Conservation (phyloP, 30 jellyfish, hydroid and myxozoan species). For the Cassiopea xamachana region DNA sequence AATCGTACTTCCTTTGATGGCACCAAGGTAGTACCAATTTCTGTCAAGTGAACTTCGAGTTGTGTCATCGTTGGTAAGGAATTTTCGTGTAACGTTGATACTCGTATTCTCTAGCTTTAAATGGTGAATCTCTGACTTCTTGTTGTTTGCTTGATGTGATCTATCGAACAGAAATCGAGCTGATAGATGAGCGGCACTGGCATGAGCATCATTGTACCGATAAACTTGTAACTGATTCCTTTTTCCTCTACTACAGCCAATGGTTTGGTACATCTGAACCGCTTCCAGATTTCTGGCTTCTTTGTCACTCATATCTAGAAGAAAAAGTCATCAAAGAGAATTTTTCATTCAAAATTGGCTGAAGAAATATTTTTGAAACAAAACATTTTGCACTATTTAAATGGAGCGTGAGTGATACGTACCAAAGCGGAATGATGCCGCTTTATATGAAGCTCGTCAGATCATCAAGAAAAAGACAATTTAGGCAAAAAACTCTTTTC, state of each 20-base stretch:
- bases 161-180: conserved; percentile 69
- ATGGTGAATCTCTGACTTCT: conserved; percentile 66
- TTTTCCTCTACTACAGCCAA: conserved; percentile 80
- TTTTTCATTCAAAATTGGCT: background rate
- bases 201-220: conserved; percentile 19
- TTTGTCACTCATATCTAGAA: conserved; percentile 57
- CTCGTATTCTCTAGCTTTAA: conserved; percentile 13
- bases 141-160: conserved; percentile 58
- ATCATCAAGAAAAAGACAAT: too few relatives aligned
- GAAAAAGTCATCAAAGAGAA: background rate
- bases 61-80: conserved; percentile 49
- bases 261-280: conserved; percentile 70
- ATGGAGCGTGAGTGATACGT: too few relatives aligned
- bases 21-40: conserved; percentile 79
- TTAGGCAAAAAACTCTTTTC: too few relatives aligned
- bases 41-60: conserved; percentile 50
- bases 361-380: background rate
- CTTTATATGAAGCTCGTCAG: too few relatives aligned
- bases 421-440: too few relatives aligned
- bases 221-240: conserved; percentile 76
- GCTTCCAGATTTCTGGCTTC: conserved; percentile 59
- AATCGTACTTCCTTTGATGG: conserved; percentile 82
- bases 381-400: too few relatives aligned
- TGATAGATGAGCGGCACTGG: conserved; percentile 60
- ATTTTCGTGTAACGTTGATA: conserved; percentile 43